A percentile compares a stretch with the other conserved stretches of the same genome.
phyloP scores from a whole-genome alignment of 2,888 invertebrate species.

The Rugalucina vietnamica region DNA sequence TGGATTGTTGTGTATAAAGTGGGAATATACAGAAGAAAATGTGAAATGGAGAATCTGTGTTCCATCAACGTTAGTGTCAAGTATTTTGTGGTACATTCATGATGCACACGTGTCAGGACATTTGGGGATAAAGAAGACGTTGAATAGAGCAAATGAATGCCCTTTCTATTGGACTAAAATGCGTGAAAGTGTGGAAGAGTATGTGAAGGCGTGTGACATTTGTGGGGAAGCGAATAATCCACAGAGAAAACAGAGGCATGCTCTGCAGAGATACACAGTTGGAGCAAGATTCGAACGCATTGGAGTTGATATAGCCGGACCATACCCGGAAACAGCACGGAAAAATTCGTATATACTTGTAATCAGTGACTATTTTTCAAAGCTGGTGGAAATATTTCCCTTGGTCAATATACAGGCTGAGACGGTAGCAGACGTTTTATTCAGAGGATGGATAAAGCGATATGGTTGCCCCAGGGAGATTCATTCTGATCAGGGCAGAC shows the following conservation, averaged over 20 bases:
- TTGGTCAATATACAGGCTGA: constrained; percentile 26
- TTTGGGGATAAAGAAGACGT: no score
- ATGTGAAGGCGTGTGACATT: constrained; percentile 12
- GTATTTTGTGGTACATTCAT: no score
- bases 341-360: constrained; percentile 40
- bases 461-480: constrained; percentile 45
- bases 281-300: constrained; percentile 18
- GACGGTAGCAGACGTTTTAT: constrained; percentile 31
- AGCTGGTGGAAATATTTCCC: constrained; percentile 33
- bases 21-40: no score
- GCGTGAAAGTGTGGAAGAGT: constrained; percentile 2
- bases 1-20: constrained; percentile 18
- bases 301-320: constrained; percentile 22
- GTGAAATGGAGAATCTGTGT: no score
- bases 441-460: constrained; percentile 47
- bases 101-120: no score
- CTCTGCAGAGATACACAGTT: background rate
- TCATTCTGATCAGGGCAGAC: constrained; percentile 55
- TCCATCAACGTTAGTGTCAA: no score
- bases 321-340: constrained; percentile 22
- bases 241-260: constrained; percentile 6
- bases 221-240: constrained; percentile 8
- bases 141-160: no score
- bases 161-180: no score
- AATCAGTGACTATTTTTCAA: constrained; percentile 41